These are phyloP conservation scores for Scyliorhinus canicula DNA, from an alignment of 2,797 vertebrate species.

Conservation along the genomic window DNA sequence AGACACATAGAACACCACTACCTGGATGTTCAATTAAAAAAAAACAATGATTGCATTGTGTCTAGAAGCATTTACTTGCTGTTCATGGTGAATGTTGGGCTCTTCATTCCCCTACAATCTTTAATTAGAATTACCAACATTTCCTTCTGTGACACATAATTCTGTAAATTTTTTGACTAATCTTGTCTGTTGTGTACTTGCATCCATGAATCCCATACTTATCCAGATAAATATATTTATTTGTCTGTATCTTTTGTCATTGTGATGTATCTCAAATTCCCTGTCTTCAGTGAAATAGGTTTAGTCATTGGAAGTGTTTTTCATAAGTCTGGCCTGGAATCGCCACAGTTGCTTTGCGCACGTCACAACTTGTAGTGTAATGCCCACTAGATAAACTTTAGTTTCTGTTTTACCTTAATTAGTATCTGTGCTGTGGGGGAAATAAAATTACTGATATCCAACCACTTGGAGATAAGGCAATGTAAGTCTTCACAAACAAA, in stretches of 20 bases:
- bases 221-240: neutral
- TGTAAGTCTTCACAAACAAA: neutral
- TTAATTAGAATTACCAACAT: neutral
- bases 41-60: neutral
- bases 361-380: neutral
- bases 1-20: too few relatives aligned
- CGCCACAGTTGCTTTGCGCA: neutral
- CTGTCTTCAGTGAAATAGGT: neutral
- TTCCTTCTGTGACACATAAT: neutral
- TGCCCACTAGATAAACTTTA: neutral
- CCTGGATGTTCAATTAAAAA: too few relatives aligned
- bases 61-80: neutral
- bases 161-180: too few relatives aligned
- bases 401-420: neutral
- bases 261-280: neutral
- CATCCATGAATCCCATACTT: neutral
- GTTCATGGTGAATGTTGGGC: neutral
- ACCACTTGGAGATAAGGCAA: neutral
- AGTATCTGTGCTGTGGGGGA: neutral
- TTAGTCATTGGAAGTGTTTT: neutral
- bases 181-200: too few relatives aligned
- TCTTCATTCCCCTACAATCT: neutral
- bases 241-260: neutral
- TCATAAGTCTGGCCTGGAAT: neutral
- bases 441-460: too few relatives aligned